A percentile compares a stretch with the other conserved stretches of the same genome.
phyloP scores from a whole-genome alignment of 1,140 invertebrate genomes.

The Drosophila tani region DNA sequence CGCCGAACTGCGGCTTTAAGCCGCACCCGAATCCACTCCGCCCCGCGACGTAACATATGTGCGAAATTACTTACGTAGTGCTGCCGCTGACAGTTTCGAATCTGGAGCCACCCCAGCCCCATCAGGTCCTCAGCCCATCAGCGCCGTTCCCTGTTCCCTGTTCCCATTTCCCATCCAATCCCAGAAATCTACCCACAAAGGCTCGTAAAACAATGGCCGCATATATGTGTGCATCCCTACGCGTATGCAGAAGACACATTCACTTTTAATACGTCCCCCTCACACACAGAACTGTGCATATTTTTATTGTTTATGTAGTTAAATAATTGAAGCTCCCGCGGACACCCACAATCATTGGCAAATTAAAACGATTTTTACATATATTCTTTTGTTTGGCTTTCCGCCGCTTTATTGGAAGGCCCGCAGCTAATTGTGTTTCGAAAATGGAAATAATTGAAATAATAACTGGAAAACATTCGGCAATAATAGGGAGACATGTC shows the following conservation, averaged over 20 bases:
- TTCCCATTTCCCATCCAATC: slow-evolving; percentile 19
- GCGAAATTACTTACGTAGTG: slow-evolving; percentile 76
- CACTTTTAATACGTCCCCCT: slow-evolving; percentile 57
- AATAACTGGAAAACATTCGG: slow-evolving; percentile 38
- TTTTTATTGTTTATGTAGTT: slow-evolving; percentile 53
- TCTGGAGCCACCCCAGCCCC: slow-evolving; percentile 35
- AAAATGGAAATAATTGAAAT: slow-evolving; percentile 25
- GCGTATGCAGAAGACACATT: slow-evolving; percentile 59
- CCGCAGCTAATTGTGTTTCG: slow-evolving; percentile 45
- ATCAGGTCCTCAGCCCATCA: slow-evolving; percentile 5
- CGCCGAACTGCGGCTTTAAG: slow-evolving; percentile 69
- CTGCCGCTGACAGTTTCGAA: slow-evolving; percentile 67
- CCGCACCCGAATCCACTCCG: slow-evolving; percentile 28
- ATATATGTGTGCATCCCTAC: slow-evolving; percentile 13
- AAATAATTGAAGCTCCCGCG: slow-evolving; percentile 54
- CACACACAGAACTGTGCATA: slow-evolving; percentile 13
- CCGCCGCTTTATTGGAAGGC: slow-evolving; percentile 13
- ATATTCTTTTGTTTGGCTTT: slow-evolving; percentile 29
- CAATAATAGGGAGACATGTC: slow-evolving; percentile 7
- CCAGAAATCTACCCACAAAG: slow-evolving; percentile 23
- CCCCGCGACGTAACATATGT: slow-evolving; percentile 68
- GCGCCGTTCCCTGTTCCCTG: not conserved
- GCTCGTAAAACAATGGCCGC: slow-evolving; percentile 66
- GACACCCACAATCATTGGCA: slow-evolving; percentile 49
- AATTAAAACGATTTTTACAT: slow-evolving; percentile 52